A percentile compares a stretch with the other conserved stretches of the same genome.
Conservation (phyloP, 1,140 invertebrate genomes). For the Grapholita molesta region DNA sequence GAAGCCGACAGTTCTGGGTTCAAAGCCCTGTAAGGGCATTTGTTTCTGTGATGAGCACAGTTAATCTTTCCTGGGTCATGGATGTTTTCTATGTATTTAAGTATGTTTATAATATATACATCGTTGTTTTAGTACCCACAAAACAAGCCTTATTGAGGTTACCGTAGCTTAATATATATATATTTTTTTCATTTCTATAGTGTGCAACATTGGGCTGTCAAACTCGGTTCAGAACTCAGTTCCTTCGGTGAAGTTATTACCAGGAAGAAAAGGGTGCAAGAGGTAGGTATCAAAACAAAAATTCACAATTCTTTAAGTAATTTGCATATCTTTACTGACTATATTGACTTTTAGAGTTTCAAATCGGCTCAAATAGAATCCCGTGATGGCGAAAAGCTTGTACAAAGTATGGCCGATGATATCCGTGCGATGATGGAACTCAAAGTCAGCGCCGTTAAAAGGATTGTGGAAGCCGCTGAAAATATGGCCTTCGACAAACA, state of each 20-base stretch:
- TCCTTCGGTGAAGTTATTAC: constrained; percentile 86
- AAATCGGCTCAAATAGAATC: constrained; percentile 84
- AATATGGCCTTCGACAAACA: constrained; percentile 82
- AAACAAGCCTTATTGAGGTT: too few relatives aligned
- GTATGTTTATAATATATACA: too few relatives aligned
- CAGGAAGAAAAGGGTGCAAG: constrained; percentile 84
- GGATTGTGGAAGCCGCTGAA: constrained; percentile 90
- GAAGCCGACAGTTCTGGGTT: too few relatives aligned
- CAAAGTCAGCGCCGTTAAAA: constrained; percentile 90
- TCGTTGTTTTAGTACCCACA: too few relatives aligned
- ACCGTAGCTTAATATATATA: too few relatives aligned
- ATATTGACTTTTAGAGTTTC: constrained; percentile 80
- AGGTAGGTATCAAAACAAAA: constrained; percentile 65
- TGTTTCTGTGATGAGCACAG: too few relatives aligned
- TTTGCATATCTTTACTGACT: not conserved
- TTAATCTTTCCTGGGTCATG: too few relatives aligned
- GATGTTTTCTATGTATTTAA: too few relatives aligned
- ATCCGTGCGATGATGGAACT: constrained; percentile 90
- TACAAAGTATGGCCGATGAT: constrained; percentile 87
- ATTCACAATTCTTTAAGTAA: constrained; percentile 9
- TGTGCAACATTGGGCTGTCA: constrained; percentile 85
- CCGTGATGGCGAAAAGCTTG: constrained; percentile 84
- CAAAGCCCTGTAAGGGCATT: too few relatives aligned
- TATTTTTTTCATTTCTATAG: constrained; percentile 58
- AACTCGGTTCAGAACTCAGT: constrained; percentile 84